Evolutionary conservation across 2,888 invertebrate species (phyloP).

Genomic region (Ceratothoa steindachneri): DNA sequence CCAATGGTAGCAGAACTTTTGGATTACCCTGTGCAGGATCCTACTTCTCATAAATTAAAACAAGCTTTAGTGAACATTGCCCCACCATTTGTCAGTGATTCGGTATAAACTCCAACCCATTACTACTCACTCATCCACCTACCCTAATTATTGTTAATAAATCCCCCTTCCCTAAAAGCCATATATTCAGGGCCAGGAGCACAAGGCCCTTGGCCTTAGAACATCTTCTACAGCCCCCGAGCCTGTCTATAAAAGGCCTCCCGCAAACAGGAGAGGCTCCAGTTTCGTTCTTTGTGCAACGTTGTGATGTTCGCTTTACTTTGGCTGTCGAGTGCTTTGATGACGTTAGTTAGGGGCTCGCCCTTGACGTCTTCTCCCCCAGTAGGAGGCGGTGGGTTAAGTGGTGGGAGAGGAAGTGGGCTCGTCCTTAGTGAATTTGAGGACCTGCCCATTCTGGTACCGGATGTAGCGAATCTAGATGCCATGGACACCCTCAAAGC

Average conservation of each 20-base stretch:
- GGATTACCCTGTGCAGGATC: too few relatives aligned
- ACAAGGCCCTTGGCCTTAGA: neutral
- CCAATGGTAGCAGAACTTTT: too few relatives aligned
- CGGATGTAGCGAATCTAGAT: neutral
- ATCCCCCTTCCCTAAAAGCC: too few relatives aligned
- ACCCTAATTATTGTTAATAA: too few relatives aligned
- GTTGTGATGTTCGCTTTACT: neutral
- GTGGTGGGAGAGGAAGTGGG: neutral
- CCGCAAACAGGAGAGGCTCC: neutral
- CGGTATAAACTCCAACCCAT: too few relatives aligned
- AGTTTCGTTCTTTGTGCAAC: neutral
- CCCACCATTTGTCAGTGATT: too few relatives aligned
- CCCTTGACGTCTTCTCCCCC: neutral
- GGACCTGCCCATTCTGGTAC: neutral
- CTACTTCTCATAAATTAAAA: too few relatives aligned
- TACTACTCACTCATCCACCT: too few relatives aligned
- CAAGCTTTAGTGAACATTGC: too few relatives aligned
- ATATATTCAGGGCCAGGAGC: too few relatives aligned
- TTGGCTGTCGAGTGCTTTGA: neutral
- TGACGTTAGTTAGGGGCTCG: neutral
- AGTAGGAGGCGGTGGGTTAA: too few relatives aligned
- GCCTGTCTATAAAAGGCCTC: neutral
- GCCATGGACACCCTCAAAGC: neutral
- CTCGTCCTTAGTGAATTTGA: neutral
- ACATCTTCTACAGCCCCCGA: neutral